Conservation (phyloP, 2,888 invertebrate species). For the Netelia inedita region DNA sequence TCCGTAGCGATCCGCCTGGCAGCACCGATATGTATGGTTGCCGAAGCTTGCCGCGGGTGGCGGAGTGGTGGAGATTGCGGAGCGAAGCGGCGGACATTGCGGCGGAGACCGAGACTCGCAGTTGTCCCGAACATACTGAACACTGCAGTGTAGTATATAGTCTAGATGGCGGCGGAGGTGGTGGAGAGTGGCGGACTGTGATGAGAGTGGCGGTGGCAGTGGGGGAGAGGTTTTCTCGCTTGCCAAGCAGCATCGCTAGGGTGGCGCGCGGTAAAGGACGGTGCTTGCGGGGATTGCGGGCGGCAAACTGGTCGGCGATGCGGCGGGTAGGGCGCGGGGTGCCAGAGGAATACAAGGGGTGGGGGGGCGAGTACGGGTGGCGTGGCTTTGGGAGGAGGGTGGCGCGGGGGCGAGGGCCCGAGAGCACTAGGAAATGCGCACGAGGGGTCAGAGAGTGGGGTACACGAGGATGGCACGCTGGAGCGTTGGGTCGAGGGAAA, state of each 20-base stretch:
- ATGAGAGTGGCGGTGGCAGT: slow-evolving; percentile 57
- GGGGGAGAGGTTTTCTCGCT: slow-evolving; percentile 71
- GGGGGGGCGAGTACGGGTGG: slow-evolving; percentile 61
- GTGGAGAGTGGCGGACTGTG: slow-evolving; percentile 73
- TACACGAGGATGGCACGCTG: slow-evolving; percentile 57
- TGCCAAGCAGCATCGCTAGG: slow-evolving; percentile 69
- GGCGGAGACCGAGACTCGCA: slow-evolving; percentile 39
- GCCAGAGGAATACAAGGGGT: slow-evolving; percentile 58
- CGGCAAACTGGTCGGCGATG: slow-evolving; percentile 46
- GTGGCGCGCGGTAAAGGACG: slow-evolving; percentile 52
- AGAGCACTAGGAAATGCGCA: slow-evolving; percentile 71
- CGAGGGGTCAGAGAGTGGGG: slow-evolving; percentile 72
- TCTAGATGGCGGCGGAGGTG: slow-evolving; percentile 50
- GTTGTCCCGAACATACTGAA: slow-evolving; percentile 21
- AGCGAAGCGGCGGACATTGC: slow-evolving; percentile 62
- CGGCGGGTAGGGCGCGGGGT: slow-evolving; percentile 37
- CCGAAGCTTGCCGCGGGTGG: slow-evolving; percentile 63
- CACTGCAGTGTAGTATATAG: slow-evolving; percentile 48
- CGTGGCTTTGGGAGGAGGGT: slow-evolving; percentile 60
- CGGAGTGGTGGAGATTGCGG: slow-evolving; percentile 66
- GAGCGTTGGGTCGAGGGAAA: slow-evolving; percentile 68
- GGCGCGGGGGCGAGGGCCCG: slow-evolving; percentile 61
- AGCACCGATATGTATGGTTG: slow-evolving; percentile 64
- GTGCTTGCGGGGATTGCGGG: slow-evolving; percentile 71
- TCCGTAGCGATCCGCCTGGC: slow-evolving; percentile 67